Conservation (phyloP, 2,888 invertebrate species). For the Ctena decussata region DNA sequence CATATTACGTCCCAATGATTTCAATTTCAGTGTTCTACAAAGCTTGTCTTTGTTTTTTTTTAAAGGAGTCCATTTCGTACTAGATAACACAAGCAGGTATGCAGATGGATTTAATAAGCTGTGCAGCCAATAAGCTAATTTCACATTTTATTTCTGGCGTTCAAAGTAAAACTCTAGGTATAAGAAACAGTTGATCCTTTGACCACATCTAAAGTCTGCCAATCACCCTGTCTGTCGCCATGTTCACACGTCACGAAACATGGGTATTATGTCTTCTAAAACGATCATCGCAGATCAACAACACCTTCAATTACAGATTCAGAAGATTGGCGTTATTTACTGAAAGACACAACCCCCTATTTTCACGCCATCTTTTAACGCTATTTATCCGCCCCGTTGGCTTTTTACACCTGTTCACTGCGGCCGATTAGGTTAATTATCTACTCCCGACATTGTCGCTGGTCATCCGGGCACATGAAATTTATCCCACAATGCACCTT, state of each 20-base stretch:
- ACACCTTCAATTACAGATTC: not conserved
- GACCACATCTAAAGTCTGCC: not conserved
- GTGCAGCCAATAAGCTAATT: too few relatives aligned
- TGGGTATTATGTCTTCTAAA: conserved; percentile 10
- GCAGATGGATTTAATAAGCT: too few relatives aligned
- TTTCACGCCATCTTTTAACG: conserved; percentile 12
- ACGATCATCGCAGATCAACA: not conserved
- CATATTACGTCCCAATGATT: too few relatives aligned
- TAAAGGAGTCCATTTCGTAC: too few relatives aligned
- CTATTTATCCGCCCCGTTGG: conserved; percentile 40
- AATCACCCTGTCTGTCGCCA: not conserved
- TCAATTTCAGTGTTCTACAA: too few relatives aligned
- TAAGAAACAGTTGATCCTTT: not conserved
- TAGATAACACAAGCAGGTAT: too few relatives aligned
- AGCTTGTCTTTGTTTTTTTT: too few relatives aligned
- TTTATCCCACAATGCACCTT: conserved; percentile 55
- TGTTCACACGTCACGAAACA: conserved; percentile 7
- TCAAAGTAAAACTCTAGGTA: too few relatives aligned
- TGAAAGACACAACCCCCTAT: not conserved
- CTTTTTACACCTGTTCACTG: conserved; percentile 54
- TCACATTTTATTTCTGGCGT: too few relatives aligned
- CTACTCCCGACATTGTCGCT: conserved; percentile 43
- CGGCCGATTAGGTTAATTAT: conserved; percentile 57
- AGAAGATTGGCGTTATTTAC: not conserved
- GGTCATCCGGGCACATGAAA: conserved; percentile 60